phyloP scores from a whole-genome alignment of 2,888 invertebrate genomes.

The Xylocampa areola region DNA sequence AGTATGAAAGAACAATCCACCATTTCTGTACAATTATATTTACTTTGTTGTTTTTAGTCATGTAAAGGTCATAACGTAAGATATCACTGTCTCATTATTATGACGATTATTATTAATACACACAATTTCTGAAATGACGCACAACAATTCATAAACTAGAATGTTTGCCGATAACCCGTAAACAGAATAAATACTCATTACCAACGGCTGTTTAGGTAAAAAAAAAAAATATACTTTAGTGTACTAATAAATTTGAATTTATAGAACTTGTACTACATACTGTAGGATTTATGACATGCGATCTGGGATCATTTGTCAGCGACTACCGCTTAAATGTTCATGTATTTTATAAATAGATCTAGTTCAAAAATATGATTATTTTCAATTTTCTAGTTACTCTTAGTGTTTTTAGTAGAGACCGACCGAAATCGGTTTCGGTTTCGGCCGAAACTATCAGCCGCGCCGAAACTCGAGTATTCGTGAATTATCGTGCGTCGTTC shows the following conservation, averaged over 20 bases:
- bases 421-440: too few relatives aligned
- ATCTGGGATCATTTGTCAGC: not conserved
- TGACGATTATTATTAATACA: constrained; percentile 21
- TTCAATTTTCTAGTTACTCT: too few relatives aligned
- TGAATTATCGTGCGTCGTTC: too few relatives aligned
- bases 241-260: constrained; percentile 14
- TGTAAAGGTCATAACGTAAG: constrained; percentile 20
- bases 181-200: too few relatives aligned
- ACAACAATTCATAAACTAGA: constrained; percentile 32
- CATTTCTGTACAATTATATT: too few relatives aligned
- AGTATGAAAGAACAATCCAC: too few relatives aligned
- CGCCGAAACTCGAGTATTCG: too few relatives aligned
- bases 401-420: too few relatives aligned
- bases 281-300: not conserved
- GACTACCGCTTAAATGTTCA: too few relatives aligned
- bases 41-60: constrained; percentile 38
- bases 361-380: too few relatives aligned
- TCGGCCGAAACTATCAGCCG: too few relatives aligned
- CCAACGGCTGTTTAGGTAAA: constrained; percentile 9
- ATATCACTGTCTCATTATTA: constrained; percentile 19
- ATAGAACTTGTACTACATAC: not conserved
- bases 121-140: constrained; percentile 34
- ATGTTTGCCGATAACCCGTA: constrained; percentile 34
- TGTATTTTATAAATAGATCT: too few relatives aligned
- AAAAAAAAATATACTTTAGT: not conserved